A percentile compares a stretch with the other conserved stretches of the same genome.
Evolutionary conservation across 2,888 invertebrate genomes (phyloP).

Genomic region (Sceliomorpha sp.): DNA sequence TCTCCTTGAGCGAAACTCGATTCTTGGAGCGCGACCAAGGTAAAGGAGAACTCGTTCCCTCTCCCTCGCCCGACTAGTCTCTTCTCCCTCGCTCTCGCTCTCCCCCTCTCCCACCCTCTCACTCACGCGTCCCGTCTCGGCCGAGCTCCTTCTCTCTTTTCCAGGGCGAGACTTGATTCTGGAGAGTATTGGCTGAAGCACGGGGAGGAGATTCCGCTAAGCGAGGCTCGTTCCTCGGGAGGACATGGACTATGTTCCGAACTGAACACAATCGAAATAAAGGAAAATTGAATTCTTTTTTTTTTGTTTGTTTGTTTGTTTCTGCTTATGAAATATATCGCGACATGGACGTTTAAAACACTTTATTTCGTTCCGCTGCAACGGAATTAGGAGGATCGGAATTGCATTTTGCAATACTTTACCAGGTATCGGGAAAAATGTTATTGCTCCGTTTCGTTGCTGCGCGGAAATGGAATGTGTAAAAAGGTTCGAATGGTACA

Average conservation of each 20-base stretch:
- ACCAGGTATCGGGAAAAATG: too few species aligned
- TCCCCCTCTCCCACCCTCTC: conserved; percentile 37
- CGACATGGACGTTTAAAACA: too few species aligned
- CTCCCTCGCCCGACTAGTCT: conserved; percentile 3
- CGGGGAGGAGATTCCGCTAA: conserved; percentile 28
- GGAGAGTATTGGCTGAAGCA: conserved; percentile 46
- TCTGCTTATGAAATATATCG: neutral
- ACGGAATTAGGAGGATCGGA: too few species aligned
- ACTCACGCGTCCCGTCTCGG: conserved; percentile 25
- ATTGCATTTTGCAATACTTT: too few species aligned
- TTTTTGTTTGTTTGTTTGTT: too few species aligned
- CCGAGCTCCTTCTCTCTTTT: conserved; percentile 34
- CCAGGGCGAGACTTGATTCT: conserved; percentile 44
- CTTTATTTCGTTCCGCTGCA: too few species aligned
- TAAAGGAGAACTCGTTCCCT: conserved; percentile 43
- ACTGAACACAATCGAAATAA: conserved; percentile 27
- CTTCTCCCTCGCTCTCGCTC: conserved; percentile 21
- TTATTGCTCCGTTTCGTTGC: too few species aligned
- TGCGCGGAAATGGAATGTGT: too few species aligned
- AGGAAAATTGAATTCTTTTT: conserved; percentile 30
- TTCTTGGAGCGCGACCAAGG: conserved; percentile 59
- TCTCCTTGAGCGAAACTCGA: conserved; percentile 58
- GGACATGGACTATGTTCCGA: conserved; percentile 26
- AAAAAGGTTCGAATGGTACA: too few species aligned
- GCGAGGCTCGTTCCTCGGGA: conserved; percentile 39